Evolutionary conservation across 2,888 invertebrate species (phyloP), one percentile per base, ranked within the genome.

Genomic region (Mesorhabditis spiculigera): DNA sequence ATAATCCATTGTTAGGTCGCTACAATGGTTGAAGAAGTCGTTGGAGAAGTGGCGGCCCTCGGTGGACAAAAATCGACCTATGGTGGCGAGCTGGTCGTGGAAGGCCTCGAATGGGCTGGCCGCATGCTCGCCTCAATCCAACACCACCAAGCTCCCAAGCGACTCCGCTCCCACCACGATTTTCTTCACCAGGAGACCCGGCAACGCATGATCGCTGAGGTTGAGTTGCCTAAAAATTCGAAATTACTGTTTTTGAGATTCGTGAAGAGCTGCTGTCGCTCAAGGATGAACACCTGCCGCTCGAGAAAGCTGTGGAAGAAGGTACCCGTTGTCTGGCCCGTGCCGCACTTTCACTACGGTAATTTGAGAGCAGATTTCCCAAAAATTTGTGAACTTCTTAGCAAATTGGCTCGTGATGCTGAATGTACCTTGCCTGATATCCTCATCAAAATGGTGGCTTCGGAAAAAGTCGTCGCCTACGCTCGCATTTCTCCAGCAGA

Each of bases 381-480:
- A 13, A 13, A 50, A n/a, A 10, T n/a, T 50, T 50, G n/a, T 50
- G 8, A 13, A 10, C n/a, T 50, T 10, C 13, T 50, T 50, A 50
- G 58, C 0, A 10, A n/a, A 13, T n/a, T 50, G 8, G 58, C 58
- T 50, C 58, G 58, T n/a, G 58, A 50, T n/a, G 58, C 58, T n/a
- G 58, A 50, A n/a, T 13, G 58, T 50, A 78, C 80, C 0, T 65
- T 82, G 5, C 83, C 83, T 6, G 78, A 78, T 10, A 71, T 82
- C 28, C 61, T 79, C 41, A 73, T 83, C 64, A 78, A 79, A 68
- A 81, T 83, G 81, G 70, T 77, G 45, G 81, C 80, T 4, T 73
- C 75, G 45, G 74, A 73, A 13, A 74, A 77, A 62, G 67, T 82
- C n/a, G 78, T 82, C 43, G 83, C 79, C 5, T 77, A 76, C 62